Conservation (phyloP, 2,113 vertebrate species). For the Taxidea taxus region DNA sequence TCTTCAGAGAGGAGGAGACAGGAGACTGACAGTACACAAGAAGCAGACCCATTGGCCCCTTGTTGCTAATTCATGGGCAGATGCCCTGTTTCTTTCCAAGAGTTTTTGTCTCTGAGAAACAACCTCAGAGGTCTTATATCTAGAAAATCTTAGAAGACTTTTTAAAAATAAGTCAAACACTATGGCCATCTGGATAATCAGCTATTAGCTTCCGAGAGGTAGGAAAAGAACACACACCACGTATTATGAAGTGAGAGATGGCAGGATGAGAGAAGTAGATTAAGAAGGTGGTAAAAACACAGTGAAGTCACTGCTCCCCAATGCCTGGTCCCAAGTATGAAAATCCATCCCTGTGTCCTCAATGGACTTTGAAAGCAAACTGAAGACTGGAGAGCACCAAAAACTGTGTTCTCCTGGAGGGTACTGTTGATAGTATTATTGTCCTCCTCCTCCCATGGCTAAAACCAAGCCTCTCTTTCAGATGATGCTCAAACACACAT, state of each 20-base stretch:
- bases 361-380: neutral
- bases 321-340: neutral
- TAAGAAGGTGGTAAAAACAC: neutral
- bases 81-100: neutral
- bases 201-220: neutral
- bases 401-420: neutral
- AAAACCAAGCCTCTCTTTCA: neutral
- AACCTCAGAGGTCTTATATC: neutral
- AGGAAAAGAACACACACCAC: neutral
- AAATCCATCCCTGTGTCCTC: neutral
- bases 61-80: neutral
- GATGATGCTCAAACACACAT: neutral
- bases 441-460: neutral
- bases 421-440: rapidly evolving
- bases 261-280: neutral
- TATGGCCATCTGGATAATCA: neutral
- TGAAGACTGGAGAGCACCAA: neutral
- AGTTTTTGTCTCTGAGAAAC: neutral
- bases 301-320: neutral
- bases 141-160: neutral
- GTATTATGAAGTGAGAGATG: neutral
- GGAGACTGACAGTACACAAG: neutral
- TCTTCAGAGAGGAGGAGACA: neutral
- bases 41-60: neutral
- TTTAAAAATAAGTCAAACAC: neutral